phyloP scores from a whole-genome alignment of 1,140 invertebrate genomes.

The Apis florea region DNA sequence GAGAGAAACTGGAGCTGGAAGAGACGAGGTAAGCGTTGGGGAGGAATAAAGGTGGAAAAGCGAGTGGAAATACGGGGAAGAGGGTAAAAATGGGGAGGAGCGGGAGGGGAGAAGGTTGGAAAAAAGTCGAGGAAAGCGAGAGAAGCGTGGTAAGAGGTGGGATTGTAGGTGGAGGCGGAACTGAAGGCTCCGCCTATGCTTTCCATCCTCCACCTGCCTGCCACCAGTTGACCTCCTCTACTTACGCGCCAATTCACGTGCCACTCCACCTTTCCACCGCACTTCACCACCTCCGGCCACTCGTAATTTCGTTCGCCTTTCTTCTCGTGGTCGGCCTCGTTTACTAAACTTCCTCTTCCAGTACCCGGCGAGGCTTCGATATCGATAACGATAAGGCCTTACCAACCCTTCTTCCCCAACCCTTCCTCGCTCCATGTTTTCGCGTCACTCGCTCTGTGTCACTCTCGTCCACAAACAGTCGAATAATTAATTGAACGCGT shows the following conservation, averaged over 20 bases:
- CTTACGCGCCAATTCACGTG: conserved; percentile 66
- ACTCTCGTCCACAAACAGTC: too few species aligned
- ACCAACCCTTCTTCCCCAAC: too few species aligned
- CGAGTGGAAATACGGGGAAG: too few species aligned
- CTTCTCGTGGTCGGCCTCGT: neutral
- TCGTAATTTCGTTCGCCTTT: neutral
- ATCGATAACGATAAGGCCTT: too few species aligned
- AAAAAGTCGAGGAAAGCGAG: conserved; percentile 55
- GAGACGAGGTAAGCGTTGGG: neutral
- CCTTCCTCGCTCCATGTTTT: neutral
- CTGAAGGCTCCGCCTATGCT: conserved; percentile 73
- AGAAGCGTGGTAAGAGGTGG: conserved; percentile 63
- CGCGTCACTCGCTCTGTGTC: neutral
- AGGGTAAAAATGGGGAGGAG: neutral
- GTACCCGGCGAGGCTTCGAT: neutral
- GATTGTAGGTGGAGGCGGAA: conserved; percentile 69
- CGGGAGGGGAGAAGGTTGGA: conserved; percentile 25
- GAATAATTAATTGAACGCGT: too few species aligned
- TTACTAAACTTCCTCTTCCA: neutral
- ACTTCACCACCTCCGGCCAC: neutral
- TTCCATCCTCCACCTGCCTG: conserved; percentile 42
- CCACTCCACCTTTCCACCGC: conserved; percentile 14
- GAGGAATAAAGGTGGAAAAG: neutral
- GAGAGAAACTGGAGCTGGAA: neutral
- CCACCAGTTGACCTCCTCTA: conserved; percentile 51